phyloP scores from a whole-genome alignment of 2,888 invertebrate genomes.

The Teinopalpus imperialis region DNA sequence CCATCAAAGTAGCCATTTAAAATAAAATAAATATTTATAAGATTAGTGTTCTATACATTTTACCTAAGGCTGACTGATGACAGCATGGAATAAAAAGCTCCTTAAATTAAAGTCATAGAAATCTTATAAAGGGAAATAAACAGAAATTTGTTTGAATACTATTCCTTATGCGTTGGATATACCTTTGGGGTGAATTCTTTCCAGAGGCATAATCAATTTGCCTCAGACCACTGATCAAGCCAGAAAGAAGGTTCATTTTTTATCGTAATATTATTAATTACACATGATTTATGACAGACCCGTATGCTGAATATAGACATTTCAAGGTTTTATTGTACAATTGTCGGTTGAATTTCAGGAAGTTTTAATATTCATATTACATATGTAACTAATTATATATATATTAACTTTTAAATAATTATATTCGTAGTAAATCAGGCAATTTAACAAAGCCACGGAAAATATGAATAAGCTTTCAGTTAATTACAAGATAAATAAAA shows the following conservation, averaged over 20 bases:
- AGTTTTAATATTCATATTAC: too few relatives aligned
- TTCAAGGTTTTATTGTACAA: slow-evolving; percentile 3
- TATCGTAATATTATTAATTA: slow-evolving; percentile 24
- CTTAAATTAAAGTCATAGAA: slow-evolving; percentile 13
- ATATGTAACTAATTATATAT: too few relatives aligned
- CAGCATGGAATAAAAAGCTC: slow-evolving; percentile 4
- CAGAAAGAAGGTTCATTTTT: slow-evolving; percentile 37
- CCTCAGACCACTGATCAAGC: slow-evolving; percentile 34
- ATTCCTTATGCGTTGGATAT: slow-evolving; percentile 10
- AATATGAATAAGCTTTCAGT: slow-evolving; percentile 11
- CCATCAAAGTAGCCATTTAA: too few relatives aligned
- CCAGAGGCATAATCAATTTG: slow-evolving; percentile 55
- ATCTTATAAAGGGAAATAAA: slow-evolving; percentile 6
- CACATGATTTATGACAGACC: slow-evolving; percentile 35
- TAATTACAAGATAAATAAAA: too few relatives aligned
- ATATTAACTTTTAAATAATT: too few relatives aligned
- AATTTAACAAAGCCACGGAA: too few relatives aligned
- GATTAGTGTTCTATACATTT: background rate
- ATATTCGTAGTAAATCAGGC: too few relatives aligned
- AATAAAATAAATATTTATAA: too few relatives aligned
- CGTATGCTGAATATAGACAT: slow-evolving; percentile 5
- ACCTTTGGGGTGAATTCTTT: slow-evolving; percentile 44
- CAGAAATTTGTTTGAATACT: slow-evolving; percentile 21
- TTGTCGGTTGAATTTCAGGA: background rate
- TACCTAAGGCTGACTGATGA: slow-evolving; percentile 19